A percentile compares a stretch with the other conserved stretches of the same genome.
These are phyloP conservation scores for Chrysodeixis includens DNA, from an alignment of 2,888 invertebrate species.

Conservation along the genomic window DNA sequence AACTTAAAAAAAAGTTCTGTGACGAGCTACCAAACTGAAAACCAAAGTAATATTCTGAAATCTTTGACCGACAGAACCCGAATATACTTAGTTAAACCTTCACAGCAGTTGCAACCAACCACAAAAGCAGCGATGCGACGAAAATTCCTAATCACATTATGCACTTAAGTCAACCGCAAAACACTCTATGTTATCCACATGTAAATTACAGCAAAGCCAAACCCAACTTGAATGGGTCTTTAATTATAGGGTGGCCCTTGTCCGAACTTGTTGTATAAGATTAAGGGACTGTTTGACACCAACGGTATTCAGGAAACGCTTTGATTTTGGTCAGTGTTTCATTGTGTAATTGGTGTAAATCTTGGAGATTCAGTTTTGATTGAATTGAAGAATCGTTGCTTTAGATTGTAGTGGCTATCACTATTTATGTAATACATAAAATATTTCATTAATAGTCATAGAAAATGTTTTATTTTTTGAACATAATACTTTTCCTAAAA, in stretches of 20 bases:
- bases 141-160: conserved; percentile 4
- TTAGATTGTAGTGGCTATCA: background rate
- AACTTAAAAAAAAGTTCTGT: no score
- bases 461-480: no score
- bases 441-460: background rate
- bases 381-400: background rate
- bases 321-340: no score
- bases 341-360: no score
- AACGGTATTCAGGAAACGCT: background rate
- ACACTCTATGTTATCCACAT: background rate
- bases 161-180: conserved; percentile 2
- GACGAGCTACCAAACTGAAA: no score
- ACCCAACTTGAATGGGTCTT: background rate
- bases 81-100: background rate
- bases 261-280: background rate
- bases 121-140: background rate
- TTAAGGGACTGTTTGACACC: conserved; percentile 4
- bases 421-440: background rate
- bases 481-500: no score
- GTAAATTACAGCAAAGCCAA: background rate
- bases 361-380: background rate
- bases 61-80: no score
- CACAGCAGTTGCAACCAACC: background rate
- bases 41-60: no score
- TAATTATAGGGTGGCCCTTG: conserved; percentile 1